Percentiles rank a stretch among this genome's conserved stretches.
phyloP scores from a whole-genome alignment of 2,797 vertebrate species.

The Eremophila alpestris region DNA sequence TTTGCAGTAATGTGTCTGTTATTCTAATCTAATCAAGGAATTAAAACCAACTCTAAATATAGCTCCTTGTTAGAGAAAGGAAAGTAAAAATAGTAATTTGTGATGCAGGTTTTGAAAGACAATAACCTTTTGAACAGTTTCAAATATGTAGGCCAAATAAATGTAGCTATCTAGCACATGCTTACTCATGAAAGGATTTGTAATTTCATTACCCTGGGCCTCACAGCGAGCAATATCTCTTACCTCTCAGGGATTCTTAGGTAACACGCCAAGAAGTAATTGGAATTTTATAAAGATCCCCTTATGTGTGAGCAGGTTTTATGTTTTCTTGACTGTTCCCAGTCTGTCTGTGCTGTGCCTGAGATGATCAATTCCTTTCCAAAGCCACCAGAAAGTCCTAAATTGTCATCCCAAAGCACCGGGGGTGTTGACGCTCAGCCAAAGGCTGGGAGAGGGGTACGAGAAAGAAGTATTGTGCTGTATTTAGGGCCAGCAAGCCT shows the following conservation, averaged over 20 bases:
- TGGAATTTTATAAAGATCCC: slow-evolving; percentile 43
- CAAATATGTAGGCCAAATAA: slow-evolving; percentile 13
- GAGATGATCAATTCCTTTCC: not conserved
- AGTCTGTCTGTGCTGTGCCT: not conserved
- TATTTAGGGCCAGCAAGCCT: not conserved
- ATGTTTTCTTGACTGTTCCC: slow-evolving; percentile 11
- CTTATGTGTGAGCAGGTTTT: slow-evolving; percentile 21
- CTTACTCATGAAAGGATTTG: slow-evolving; percentile 46
- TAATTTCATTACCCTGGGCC: slow-evolving; percentile 1
- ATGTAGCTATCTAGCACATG: not conserved
- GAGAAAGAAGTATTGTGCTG: not conserved
- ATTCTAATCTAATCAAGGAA: not conserved
- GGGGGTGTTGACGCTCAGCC: not conserved
- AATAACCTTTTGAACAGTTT: slow-evolving; percentile 47
- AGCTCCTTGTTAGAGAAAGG: slow-evolving; percentile 13
- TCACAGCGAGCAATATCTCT: not conserved
- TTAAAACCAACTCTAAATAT: not conserved
- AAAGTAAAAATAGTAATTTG: not conserved
- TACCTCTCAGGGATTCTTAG: slow-evolving; percentile 58
- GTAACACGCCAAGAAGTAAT: slow-evolving; percentile 29
- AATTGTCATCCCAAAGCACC: not conserved
- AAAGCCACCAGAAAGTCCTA: not conserved
- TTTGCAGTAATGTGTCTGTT: not conserved
- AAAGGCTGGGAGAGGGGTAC: not conserved
- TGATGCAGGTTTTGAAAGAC: slow-evolving; percentile 30